Evolutionary conservation across 2,888 invertebrate genomes (phyloP).

Genomic region (Neocrepidodera transversa): DNA sequence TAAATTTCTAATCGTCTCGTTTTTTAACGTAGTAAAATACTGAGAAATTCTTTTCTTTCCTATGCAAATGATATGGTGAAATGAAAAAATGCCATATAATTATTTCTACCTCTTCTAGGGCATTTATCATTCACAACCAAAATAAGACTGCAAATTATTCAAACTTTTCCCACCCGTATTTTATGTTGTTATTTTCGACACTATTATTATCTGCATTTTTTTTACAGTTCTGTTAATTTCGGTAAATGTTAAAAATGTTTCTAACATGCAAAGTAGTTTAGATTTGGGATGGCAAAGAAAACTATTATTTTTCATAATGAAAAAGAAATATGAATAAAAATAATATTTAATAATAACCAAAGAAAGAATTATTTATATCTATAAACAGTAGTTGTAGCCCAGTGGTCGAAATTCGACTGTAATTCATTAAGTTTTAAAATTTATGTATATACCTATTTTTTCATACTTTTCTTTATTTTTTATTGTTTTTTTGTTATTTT

Average conservation of each 20-base stretch:
- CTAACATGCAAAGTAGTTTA: slow-evolving; percentile 27
- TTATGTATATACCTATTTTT: too few species aligned
- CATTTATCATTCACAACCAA: slow-evolving; percentile 30
- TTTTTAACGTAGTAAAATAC: background rate
- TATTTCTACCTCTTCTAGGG: slow-evolving; percentile 28
- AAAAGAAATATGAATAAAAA: too few species aligned
- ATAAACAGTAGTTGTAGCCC: too few species aligned
- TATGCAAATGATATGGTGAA: slow-evolving; percentile 31
- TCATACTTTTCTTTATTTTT: too few species aligned
- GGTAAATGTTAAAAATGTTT: slow-evolving; percentile 22
- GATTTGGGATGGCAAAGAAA: background rate
- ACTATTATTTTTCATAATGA: too few species aligned
- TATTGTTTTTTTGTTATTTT: too few species aligned
- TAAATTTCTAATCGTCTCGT: background rate
- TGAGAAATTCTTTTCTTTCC: background rate
- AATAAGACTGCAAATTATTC: slow-evolving; percentile 25
- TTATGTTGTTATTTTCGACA: slow-evolving; percentile 17
- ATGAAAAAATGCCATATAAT: slow-evolving; percentile 26
- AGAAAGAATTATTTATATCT: too few species aligned
- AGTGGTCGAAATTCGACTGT: too few species aligned
- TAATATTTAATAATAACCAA: too few species aligned
- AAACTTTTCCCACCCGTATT: slow-evolving; percentile 26
- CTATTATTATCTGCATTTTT: slow-evolving; percentile 26
- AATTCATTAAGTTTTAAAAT: too few species aligned
- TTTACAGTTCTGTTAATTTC: slow-evolving; percentile 8